These are phyloP conservation scores for Megaceryle torquata DNA, from an alignment of 2,113 vertebrate species.

Conservation along the genomic window DNA sequence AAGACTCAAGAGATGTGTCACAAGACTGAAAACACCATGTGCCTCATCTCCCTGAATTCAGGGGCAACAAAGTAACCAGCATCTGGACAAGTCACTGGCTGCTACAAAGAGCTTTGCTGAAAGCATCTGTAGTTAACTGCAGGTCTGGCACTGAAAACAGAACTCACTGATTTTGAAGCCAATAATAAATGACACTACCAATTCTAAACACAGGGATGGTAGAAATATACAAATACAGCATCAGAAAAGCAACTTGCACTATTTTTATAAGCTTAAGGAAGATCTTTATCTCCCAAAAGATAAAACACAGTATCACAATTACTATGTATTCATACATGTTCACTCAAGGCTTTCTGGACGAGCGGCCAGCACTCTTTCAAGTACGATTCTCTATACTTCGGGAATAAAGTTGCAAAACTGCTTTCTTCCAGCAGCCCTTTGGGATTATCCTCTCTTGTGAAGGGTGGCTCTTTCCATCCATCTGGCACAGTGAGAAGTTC, in stretches of 20 bases:
- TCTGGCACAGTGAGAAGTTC: constrained; percentile 93
- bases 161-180: background rate
- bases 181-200: background rate
- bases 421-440: constrained; percentile 92
- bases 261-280: background rate
- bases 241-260: background rate
- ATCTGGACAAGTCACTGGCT: accelerated
- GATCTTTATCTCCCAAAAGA: background rate
- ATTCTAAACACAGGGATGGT: background rate
- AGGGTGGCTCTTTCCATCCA: constrained; percentile 90
- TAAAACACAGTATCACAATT: background rate
- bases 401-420: constrained; percentile 96
- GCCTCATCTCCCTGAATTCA: background rate
- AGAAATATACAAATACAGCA: background rate
- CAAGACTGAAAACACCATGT: background rate
- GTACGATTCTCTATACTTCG: constrained; percentile 93
- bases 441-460: constrained; percentile 90
- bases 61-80: background rate
- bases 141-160: background rate
- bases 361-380: constrained; percentile 96
- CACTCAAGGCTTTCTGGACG: constrained; percentile 88
- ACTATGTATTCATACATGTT: constrained; percentile 77
- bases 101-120: background rate
- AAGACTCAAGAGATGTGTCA: background rate
- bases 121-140: background rate